Base-by-base conservation (phyloP, 2,888 invertebrate genomes). In the Lymantria monacha region DNA sequence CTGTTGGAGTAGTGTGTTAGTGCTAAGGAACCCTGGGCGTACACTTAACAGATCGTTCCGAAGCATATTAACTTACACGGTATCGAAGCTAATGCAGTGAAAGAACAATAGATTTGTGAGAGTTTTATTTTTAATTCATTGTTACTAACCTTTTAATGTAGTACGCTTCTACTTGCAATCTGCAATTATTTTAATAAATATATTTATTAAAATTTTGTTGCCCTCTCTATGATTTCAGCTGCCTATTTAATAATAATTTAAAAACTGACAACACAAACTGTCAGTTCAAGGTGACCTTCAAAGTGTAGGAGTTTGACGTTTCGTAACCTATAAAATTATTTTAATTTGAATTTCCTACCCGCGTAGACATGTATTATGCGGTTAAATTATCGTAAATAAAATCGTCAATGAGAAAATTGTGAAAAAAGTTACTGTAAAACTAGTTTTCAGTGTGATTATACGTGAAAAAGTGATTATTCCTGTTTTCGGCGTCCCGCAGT, bases 231-330 rank as follows among this genome's bases (percentile, higher is more conserved):
- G n/a, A n/a, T n/a, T n/a, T n/a, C n/a, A n/a, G n/a, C n/a, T n/a
- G n/a, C n/a, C n/a, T n/a, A n/a, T n/a, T n/a, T n/a, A n/a, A n/a
- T 22, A 22, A 30, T 14, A 22, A 13, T 50, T 33, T 33, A 33
- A 10, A 33, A 33, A 7, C 46, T 50, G 59, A 47, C 54, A 46
- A 66, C 61, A 48, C 54, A 14, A 51, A 40, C 57, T 82, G 86
- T 85, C 86, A 86, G 45, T 73, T 84, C 79, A 90, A 90, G 90
- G 90, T 90, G 88, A 90, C 89, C 90, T 88, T 87, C 81, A 78
- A 59, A 57, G 53, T 46, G 59, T 69, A 63, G 72, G 49, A 65
- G 74, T 85, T 88, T 87, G 90, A 90, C 87, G 79, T 85, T 75
- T 81, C 58, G 66, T 83, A 67, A 68, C 63, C 81, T 81, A 76